Base-by-base conservation (phyloP, 1,140 invertebrate genomes). In the Halesus radiatus region DNA sequence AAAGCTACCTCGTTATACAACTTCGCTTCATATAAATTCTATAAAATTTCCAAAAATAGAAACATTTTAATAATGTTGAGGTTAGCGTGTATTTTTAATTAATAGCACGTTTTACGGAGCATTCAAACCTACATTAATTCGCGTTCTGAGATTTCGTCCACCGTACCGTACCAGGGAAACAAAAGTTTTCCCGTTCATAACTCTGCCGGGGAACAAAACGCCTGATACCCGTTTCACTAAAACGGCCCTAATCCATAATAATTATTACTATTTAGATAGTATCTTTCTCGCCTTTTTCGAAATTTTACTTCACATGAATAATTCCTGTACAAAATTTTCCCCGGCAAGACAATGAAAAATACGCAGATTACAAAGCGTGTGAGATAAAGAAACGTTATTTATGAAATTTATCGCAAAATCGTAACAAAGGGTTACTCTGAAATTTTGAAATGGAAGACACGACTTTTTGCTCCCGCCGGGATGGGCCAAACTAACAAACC, bases 371-470 rank as follows among this genome's bases (percentile, higher is more conserved):
- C 29, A 64, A 74, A 64, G 37, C 76, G 76, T 68, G 53, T 56
- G 45, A 56, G 78, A 74, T 64, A 75, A 74, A 29, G 70, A 26
- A 56, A 79, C 64, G 64, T 64, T 75, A 74, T 79, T 75, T 75
- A 75, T 56, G 15, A 50, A 74, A 64, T 79, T 73, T 79, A 74
- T 79, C 32, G 22, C 56, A 23, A 72, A 53, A 75, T 18, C 10
- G 70, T 7, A 32, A 79, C 78, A 79, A 79, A 79, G 32, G 58
- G 32, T 15, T 22, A 60, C 58, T 60, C 26, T 60, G 18, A 60
- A 37, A 45, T 68, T 45, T 60, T 23, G 18, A 60, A 60, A 60
- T 60, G 20, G 23, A 60, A 16, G 26, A n/a, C n/a, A 32, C 29
- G 64, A 52, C 70, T 56, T 56, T 72, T 23, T 73, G 50, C 56